Conservation (phyloP, 2,797 vertebrate genomes). For the Pempheris klunzingeri region DNA sequence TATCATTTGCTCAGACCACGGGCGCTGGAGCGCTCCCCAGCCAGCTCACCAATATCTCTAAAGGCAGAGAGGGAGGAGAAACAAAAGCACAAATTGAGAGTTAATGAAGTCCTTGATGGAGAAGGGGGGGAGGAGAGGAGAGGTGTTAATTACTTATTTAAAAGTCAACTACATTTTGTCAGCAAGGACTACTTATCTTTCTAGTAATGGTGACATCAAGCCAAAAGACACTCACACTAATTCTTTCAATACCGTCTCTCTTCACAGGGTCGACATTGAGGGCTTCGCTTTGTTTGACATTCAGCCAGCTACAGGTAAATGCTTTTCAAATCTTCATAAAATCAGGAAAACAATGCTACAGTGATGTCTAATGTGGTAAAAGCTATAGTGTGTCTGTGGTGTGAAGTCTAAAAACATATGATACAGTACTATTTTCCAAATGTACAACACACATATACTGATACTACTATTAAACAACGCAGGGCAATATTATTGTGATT, state of each 20-base stretch:
- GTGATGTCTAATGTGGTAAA: background rate
- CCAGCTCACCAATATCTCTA: slow-evolving; percentile 52
- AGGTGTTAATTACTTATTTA: slow-evolving; percentile 66
- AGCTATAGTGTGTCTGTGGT: background rate
- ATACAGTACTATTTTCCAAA: background rate
- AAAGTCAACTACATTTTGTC: slow-evolving; percentile 53
- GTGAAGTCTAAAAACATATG: background rate
- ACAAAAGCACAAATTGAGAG: slow-evolving; percentile 62
- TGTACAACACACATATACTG: background rate
- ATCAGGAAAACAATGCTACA: background rate
- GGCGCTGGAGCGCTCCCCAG: slow-evolving; percentile 63
- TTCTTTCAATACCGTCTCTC: slow-evolving; percentile 37
- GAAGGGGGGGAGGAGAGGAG: slow-evolving; percentile 22
- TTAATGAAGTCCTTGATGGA: slow-evolving; percentile 70
- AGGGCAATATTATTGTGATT: background rate
- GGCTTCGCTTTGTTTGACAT: slow-evolving; percentile 64
- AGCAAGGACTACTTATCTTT: slow-evolving; percentile 41
- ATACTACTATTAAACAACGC: background rate
- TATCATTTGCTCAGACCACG: slow-evolving; percentile 70
- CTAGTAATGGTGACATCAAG: slow-evolving; percentile 4
- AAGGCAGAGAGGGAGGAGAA: slow-evolving; percentile 24
- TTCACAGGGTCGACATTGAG: slow-evolving; percentile 58
- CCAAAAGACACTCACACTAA: slow-evolving; percentile 21
- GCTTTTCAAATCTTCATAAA: background rate
- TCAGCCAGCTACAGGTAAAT: slow-evolving; percentile 75